Base-by-base conservation (phyloP, 1,140 invertebrate species). In the Panagrolaimus sp. region DNA sequence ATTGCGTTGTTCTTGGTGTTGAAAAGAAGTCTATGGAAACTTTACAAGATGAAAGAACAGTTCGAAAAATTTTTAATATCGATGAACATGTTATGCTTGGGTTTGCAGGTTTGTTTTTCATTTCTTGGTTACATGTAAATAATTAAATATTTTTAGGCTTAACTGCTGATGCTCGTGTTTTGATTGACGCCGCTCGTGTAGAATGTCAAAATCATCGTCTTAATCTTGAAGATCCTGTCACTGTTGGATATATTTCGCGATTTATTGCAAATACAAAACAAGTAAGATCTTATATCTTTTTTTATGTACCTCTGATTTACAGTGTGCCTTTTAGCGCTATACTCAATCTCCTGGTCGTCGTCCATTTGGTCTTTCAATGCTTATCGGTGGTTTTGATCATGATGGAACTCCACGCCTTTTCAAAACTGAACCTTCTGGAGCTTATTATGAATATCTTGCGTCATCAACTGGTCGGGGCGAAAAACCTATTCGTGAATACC, bases 41-140 rank as follows among this genome's bases (percentile, higher is more conserved):
- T 84, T 86, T 99, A 8, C 96, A 99, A 86, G 95, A 98, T 85
- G 96, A 99, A 84, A 88, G 96, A 75, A 99, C 96, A 65, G 95
- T 99, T 14, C 88, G 95, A 73, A 99, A 99, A 87, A 98, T 99
- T 75, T 98, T 96, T 78, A 87, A 94, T 14, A 85, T 99, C 43
- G 96, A 99, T 86, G 92, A 97, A 84, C 96, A 99, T 88, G 94
- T 98, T 71, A 93, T 98, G n/a, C 94, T 99, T 90, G 96, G 96
- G 8, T 99, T 99, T 88, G 96, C 96, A 83, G 95, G 93, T 89
- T 84, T 72, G 65, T 74, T 62, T 68, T 69, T 28, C 48, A 8
- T 10, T 52, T 52, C 45, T 58, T 72, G 7, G 38, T 14, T 17
- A 15, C 46, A 4, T 32, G 21, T 2, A 7, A 68, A 12, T 65